phyloP scores from a whole-genome alignment of 2,888 invertebrate genomes.

The Drosophila neotestacea region DNA sequence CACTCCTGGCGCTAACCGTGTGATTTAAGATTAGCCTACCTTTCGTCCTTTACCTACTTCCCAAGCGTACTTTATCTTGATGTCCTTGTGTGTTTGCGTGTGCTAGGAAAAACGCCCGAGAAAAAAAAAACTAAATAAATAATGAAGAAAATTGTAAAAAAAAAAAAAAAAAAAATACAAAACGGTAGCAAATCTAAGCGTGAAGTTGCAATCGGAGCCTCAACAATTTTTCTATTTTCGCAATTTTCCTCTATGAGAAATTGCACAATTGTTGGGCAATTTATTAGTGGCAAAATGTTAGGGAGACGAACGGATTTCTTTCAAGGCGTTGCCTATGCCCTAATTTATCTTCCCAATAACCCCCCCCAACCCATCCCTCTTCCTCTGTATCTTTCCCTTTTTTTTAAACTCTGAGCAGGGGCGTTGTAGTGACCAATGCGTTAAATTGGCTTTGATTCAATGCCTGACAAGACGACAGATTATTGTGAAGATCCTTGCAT shows the following conservation, averaged over 20 bases:
- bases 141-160: conserved; percentile 5
- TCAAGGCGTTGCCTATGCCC: conserved; percentile 54
- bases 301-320: conserved; percentile 21
- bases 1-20: conserved; percentile 58
- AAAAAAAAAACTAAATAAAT: conserved; percentile 34
- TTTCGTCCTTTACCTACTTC: conserved; percentile 48
- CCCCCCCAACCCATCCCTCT: not conserved
- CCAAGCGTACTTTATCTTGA: conserved; percentile 50
- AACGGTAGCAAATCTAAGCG: conserved; percentile 58
- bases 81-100: conserved; percentile 52
- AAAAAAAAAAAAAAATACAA: conserved; percentile 13
- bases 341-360: conserved; percentile 68
- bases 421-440: conserved; percentile 74
- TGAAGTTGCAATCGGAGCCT: conserved; percentile 29
- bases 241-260: conserved; percentile 62
- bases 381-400: not conserved
- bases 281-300: conserved; percentile 66
- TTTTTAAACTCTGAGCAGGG: conserved; percentile 29
- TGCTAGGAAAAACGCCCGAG: conserved; percentile 35
- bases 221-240: conserved; percentile 40
- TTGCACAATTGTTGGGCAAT: conserved; percentile 82
- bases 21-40: conserved; percentile 68
- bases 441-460: conserved; percentile 73
- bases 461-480: conserved; percentile 62
- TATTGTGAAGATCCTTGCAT: conserved; percentile 40